Base-by-base conservation (phyloP, 2,888 invertebrate species). In the Sinhomidia bicolor region DNA sequence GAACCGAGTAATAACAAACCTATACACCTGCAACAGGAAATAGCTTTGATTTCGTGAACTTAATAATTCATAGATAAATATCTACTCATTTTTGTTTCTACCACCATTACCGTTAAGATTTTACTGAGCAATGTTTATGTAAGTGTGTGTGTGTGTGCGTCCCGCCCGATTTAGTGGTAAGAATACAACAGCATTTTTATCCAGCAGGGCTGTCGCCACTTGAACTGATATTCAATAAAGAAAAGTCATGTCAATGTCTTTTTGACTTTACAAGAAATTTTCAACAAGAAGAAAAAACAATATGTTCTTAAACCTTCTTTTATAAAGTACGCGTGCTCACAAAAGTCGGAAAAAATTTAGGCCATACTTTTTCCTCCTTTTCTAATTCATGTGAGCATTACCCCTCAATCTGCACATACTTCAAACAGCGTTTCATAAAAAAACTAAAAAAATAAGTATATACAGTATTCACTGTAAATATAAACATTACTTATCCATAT, bases 261-360 rank as follows among this genome's bases (percentile, higher is more conserved):
- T 44, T 17, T 23, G 41, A 71, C 41, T 71, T 44, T 20, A 41
- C 23, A 71, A 7, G 36, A 20, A 36, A 14, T 71, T 71, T 20
- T 44, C 74, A 12, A 47, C 26, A 26, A 9, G 26, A 47, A 74
- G 44, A n/a, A n/a, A 71, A 71, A 41, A 44, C 71, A 71, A 44
- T 71, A n/a, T 44, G 71, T 44, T 44, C 20, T 71, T 44, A 71
- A 71, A 36, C 62, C 26, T 62, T 17, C 36, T 71, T 23, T 44
- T 44, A 23, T 44, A 17, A n/a, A 12, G 20, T 71, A 44, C 41
- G 23, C 36, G n/a, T n/a, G n/a, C n/a, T n/a, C n/a, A n/a, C n/a
- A n/a, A 71, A 36, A 36, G 36, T 36, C 36, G n/a, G 3, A 47
- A 74, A 74, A 44, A 74, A 74, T 74, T 47, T 74, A 74, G 74